Conservation (phyloP, 2,113 vertebrate genomes). For the Rhagologus leucostigma region DNA sequence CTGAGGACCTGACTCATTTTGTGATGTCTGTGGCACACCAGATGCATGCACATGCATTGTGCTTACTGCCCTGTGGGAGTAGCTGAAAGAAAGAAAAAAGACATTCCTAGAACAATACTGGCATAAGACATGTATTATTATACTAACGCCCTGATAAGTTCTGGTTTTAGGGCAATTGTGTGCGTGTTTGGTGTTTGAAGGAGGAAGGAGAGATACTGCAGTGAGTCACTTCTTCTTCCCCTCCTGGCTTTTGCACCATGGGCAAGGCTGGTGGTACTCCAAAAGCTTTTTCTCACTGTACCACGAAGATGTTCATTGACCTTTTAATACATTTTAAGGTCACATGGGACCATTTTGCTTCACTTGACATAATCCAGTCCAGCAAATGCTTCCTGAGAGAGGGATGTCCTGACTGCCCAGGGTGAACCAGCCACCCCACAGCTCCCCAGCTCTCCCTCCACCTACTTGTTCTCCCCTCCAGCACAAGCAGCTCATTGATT, state of each 20-base stretch:
- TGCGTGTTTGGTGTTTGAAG: not conserved
- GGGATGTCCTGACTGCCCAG: not conserved
- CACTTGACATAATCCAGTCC: not conserved
- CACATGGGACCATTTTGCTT: not conserved
- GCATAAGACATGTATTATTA: not conserved
- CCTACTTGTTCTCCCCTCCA: rapidly evolving
- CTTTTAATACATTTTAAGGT: not conserved
- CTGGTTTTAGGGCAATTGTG: slow-evolving; percentile 20
- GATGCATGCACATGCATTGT: slow-evolving; percentile 32
- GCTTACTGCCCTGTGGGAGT: slow-evolving; percentile 20
- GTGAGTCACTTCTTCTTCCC: not conserved
- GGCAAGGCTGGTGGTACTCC: not conserved
- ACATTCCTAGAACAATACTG: slow-evolving; percentile 56
- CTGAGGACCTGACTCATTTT: slow-evolving; percentile 48
- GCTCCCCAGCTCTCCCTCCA: not conserved
- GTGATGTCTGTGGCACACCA: slow-evolving; percentile 24
- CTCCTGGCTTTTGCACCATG: not conserved
- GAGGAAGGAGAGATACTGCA: slow-evolving; percentile 19
- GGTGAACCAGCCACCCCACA: not conserved
- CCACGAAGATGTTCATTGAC: not conserved
- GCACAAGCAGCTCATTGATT: not conserved
- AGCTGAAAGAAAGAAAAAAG: slow-evolving; percentile 31
- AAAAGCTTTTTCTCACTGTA: not conserved
- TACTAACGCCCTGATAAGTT: not conserved
- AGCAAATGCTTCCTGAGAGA: not conserved